Conservation (phyloP, 2,113 vertebrate species). For the Rhea pennata region DNA sequence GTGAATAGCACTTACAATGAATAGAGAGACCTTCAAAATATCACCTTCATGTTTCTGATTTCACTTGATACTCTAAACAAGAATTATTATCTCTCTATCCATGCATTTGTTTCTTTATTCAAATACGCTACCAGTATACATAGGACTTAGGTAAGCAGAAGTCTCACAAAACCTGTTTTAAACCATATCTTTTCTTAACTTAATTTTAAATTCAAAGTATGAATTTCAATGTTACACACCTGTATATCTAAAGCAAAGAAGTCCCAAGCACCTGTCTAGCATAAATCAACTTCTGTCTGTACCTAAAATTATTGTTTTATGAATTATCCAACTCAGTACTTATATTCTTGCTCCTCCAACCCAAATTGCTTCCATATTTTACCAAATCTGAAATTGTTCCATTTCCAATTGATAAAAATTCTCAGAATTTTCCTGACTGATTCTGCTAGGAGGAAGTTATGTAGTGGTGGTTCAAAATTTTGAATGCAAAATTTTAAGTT, state of each 20-base stretch:
- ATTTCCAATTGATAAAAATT: background rate
- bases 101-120: background rate
- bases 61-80: background rate
- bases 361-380: background rate
- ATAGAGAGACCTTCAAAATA: background rate
- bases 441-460: background rate
- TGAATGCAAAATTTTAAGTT: background rate
- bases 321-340: background rate
- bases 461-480: background rate
- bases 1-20: background rate
- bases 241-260: background rate
- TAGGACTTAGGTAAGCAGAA: background rate
- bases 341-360: background rate
- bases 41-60: background rate
- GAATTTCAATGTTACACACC: background rate
- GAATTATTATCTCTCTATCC: background rate
- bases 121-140: background rate
- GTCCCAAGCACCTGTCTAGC: background rate
- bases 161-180: background rate
- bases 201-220: background rate
- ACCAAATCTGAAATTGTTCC: background rate
- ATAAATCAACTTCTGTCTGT: background rate
- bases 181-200: background rate
- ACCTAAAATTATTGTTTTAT: background rate
- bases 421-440: background rate